phyloP scores from a whole-genome alignment of 1,140 invertebrate species.

The Saccostrea echinata region DNA sequence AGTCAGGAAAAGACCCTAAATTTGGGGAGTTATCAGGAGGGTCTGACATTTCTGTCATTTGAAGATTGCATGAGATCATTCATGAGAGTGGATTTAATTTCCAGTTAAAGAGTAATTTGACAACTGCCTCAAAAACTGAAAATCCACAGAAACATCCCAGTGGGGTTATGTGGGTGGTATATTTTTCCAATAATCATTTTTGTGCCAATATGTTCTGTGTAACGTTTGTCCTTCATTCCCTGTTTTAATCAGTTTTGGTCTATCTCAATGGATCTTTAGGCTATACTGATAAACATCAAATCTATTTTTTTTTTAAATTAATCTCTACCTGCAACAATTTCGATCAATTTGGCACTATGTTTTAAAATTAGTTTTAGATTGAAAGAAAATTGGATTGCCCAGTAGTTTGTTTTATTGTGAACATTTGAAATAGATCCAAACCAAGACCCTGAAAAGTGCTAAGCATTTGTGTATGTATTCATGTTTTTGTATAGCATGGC shows the following conservation, averaged over 20 bases:
- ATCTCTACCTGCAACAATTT: not conserved
- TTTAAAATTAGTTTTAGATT: not conserved
- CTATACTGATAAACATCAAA: not conserved
- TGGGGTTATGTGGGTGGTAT: not conserved
- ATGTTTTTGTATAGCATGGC: constrained; percentile 18
- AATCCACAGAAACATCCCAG: not conserved
- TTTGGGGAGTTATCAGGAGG: not conserved
- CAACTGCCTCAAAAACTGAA: not conserved
- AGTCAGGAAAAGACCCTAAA: not conserved
- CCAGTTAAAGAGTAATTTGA: constrained; percentile 4
- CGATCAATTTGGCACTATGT: not conserved
- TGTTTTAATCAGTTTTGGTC: not conserved
- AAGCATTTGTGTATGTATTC: not conserved
- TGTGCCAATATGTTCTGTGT: not conserved
- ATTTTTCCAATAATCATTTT: not conserved
- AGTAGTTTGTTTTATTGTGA: not conserved
- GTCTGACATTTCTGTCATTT: not conserved
- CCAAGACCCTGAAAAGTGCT: not conserved
- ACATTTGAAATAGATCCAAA: not conserved
- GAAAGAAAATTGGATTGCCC: not conserved
- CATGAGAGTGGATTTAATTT: not conserved
- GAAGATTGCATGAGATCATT: not conserved
- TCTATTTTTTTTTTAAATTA: not conserved
- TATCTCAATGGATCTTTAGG: not conserved
- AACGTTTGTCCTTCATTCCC: not conserved